A percentile compares a stretch with the other conserved stretches of the same genome.
Evolutionary conservation across 2,113 vertebrate species (phyloP).

Genomic region (Dipodomys ordii): DNA sequence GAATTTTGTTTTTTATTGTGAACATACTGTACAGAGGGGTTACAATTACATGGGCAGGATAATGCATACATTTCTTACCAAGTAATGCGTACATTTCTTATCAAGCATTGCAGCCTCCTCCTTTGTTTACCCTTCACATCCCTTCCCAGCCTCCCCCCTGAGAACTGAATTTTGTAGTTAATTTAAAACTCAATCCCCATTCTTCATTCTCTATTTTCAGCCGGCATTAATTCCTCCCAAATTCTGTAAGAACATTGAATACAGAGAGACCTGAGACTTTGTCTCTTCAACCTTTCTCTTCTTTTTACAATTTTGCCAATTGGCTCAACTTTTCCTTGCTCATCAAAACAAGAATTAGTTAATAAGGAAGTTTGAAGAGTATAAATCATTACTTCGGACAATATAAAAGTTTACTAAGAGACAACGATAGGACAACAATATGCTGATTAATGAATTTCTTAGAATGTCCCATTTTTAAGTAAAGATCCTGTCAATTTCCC

Average conservation of each 20-base stretch:
- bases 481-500: constrained; percentile 60
- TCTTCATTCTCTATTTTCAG: not conserved
- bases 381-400: constrained; percentile 23
- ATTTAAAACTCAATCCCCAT: too few relatives aligned
- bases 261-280: not conserved
- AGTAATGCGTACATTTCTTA: too few relatives aligned
- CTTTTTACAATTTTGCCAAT: constrained; percentile 17
- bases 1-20: too few relatives aligned
- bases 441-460: constrained; percentile 59
- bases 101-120: too few relatives aligned
- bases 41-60: too few relatives aligned
- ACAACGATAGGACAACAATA: not conserved
- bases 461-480: constrained; percentile 50
- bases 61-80: too few relatives aligned
- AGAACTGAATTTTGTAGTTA: not conserved
- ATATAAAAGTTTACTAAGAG: constrained; percentile 15
- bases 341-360: not conserved
- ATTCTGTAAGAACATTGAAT: not conserved
- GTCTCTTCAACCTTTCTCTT: not conserved
- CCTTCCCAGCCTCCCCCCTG: too few relatives aligned
- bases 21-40: too few relatives aligned
- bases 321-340: not conserved
- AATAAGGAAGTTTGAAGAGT: not conserved
- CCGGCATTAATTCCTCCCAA: not conserved
- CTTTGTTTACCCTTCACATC: too few relatives aligned